Percentiles rank a stretch among this genome's conserved stretches.
phyloP scores from a whole-genome alignment of 2,113 vertebrate genomes.

The Xiphorhynchus elegans region DNA sequence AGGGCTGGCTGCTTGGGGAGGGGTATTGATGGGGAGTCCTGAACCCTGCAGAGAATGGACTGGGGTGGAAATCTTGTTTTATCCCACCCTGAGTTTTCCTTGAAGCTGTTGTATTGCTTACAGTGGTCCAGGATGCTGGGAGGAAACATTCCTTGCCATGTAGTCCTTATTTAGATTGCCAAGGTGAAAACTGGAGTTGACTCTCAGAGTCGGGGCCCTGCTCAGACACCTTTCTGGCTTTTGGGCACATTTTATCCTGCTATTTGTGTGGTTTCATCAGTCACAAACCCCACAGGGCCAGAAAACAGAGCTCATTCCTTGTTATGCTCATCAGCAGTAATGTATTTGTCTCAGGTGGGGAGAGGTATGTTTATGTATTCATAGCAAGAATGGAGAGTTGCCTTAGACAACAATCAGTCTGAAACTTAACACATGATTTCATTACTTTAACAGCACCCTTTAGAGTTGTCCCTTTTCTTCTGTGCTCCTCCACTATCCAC shows the following conservation, averaged over 20 bases:
- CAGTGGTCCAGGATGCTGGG: background rate
- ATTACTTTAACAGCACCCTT: background rate
- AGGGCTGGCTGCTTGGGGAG: background rate
- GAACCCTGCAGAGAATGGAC: background rate
- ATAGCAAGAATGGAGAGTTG: background rate
- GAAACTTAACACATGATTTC: background rate
- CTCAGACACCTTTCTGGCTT: background rate
- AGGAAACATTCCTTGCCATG: rapidly evolving
- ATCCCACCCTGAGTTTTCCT: background rate
- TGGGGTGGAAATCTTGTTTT: background rate
- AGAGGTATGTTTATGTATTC: background rate
- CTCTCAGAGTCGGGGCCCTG: rapidly evolving
- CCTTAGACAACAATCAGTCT: background rate
- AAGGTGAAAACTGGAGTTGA: rapidly evolving
- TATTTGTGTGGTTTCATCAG: background rate
- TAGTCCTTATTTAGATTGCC: rapidly evolving
- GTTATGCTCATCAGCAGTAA: background rate
- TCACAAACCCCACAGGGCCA: background rate
- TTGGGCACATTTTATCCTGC: background rate
- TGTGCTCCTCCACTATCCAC: background rate
- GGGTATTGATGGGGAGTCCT: rapidly evolving
- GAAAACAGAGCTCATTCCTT: background rate
- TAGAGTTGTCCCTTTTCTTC: background rate
- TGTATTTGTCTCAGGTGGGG: background rate
- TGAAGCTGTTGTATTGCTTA: background rate